phyloP scores from a whole-genome alignment of 2,888 invertebrate genomes.

The Elmis aenea region DNA sequence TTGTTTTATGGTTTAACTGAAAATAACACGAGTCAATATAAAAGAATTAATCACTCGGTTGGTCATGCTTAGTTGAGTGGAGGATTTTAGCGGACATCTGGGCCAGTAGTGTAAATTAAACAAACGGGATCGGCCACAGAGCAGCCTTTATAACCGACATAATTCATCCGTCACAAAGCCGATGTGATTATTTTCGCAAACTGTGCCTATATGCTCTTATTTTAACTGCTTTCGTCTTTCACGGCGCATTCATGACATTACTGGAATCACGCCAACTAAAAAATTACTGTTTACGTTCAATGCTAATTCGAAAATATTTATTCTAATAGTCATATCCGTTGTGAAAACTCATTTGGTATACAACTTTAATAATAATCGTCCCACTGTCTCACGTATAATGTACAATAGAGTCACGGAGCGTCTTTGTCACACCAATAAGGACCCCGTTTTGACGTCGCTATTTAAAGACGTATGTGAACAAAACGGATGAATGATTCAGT shows the following conservation, averaged over 20 bases:
- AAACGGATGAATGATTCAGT: too few species aligned
- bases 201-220: conserved; percentile 2
- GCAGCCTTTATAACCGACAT: neutral
- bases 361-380: too few species aligned
- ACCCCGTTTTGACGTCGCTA: too few species aligned
- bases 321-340: conserved; percentile 5
- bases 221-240: conserved; percentile 5
- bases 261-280: conserved; percentile 5
- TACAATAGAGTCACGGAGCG: too few species aligned
- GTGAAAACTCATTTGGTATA: neutral
- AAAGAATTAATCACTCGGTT: conserved; percentile 6
- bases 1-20: too few species aligned
- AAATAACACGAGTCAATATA: conserved; percentile 9
- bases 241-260: conserved; percentile 4
- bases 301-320: conserved; percentile 7
- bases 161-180: conserved; percentile 3
- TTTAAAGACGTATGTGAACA: too few species aligned
- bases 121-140: conserved; percentile 1
- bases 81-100: conserved; percentile 10
- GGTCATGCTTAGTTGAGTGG: conserved; percentile 11
- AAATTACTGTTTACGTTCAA: conserved; percentile 6
- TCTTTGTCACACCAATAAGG: too few species aligned
- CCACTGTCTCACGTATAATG: too few species aligned
- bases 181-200: neutral
- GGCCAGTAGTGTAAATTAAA: conserved; percentile 13